phyloP scores from a whole-genome alignment of 2,113 vertebrate species.

The Brachypodius melanocephalos region DNA sequence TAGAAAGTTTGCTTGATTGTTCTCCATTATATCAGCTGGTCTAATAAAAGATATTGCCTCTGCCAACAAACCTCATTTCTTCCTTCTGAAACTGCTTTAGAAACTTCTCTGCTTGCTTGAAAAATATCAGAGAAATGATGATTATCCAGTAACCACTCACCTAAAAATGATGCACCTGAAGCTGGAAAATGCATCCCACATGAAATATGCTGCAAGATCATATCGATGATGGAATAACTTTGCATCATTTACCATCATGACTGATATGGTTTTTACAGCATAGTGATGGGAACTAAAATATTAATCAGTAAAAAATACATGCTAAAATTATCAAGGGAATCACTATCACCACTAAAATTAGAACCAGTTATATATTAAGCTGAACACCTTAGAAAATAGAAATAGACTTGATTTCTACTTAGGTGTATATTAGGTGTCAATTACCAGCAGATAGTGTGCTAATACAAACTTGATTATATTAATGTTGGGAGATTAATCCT shows the following conservation, averaged over 20 bases:
- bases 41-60: conserved; percentile 14
- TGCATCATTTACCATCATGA: not conserved
- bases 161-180: not conserved
- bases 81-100: not conserved
- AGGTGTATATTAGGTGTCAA: not conserved
- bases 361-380: not conserved
- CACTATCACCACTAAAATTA: not conserved
- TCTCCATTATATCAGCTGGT: not conserved
- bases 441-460: not conserved
- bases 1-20: not conserved
- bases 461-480: not conserved
- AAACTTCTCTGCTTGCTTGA: not conserved
- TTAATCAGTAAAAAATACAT: not conserved
- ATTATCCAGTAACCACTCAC: not conserved
- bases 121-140: not conserved
- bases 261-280: not conserved
- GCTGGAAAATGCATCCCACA: not conserved
- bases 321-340: not conserved
- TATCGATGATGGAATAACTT: not conserved
- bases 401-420: not conserved
- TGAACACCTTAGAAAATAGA: not conserved
- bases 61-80: conserved; percentile 16
- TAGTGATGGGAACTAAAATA: not conserved
- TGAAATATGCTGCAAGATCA: not conserved
- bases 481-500: not conserved